Evolutionary conservation across 2,797 vertebrate genomes (phyloP).

Genomic region (Linurgus olivaceus): DNA sequence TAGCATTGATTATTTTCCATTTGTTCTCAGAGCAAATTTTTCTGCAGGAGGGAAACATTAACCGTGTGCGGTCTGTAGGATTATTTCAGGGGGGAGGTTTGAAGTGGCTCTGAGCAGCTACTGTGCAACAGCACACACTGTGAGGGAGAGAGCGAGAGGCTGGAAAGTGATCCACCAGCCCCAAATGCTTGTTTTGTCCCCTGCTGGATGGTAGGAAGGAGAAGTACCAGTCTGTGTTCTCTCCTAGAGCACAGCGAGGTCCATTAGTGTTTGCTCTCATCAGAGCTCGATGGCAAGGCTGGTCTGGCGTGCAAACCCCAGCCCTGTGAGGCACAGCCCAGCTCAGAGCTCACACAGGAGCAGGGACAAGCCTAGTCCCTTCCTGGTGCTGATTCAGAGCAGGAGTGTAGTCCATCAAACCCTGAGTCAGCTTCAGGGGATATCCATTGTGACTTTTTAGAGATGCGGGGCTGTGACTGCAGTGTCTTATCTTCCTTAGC

Average conservation of each 20-base stretch:
- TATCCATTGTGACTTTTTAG: accelerated
- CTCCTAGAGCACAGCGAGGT: neutral
- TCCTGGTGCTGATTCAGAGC: neutral
- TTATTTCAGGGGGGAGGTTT: neutral
- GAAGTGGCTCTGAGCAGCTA: neutral
- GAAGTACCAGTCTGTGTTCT: neutral
- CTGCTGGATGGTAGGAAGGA: neutral
- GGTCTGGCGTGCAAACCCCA: accelerated
- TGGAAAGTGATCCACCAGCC: neutral
- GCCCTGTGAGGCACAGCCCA: neutral
- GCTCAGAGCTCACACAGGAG: neutral
- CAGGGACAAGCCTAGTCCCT: neutral
- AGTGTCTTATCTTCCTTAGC: neutral
- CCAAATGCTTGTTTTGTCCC: neutral
- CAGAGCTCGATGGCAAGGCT: accelerated
- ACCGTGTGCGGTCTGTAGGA: neutral
- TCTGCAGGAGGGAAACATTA: constrained; percentile 23
- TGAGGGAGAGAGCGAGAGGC: neutral
- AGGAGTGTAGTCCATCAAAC: neutral
- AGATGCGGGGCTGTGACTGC: neutral
- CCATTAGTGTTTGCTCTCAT: accelerated
- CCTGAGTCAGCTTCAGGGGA: neutral
- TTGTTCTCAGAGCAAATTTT: constrained; percentile 28
- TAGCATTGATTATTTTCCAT: constrained; percentile 61
- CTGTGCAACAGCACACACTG: neutral